Percentiles rank a stretch among this genome's conserved stretches.
Evolutionary conservation across 2,113 vertebrate genomes (phyloP).

Genomic region (Piaya cayana): DNA sequence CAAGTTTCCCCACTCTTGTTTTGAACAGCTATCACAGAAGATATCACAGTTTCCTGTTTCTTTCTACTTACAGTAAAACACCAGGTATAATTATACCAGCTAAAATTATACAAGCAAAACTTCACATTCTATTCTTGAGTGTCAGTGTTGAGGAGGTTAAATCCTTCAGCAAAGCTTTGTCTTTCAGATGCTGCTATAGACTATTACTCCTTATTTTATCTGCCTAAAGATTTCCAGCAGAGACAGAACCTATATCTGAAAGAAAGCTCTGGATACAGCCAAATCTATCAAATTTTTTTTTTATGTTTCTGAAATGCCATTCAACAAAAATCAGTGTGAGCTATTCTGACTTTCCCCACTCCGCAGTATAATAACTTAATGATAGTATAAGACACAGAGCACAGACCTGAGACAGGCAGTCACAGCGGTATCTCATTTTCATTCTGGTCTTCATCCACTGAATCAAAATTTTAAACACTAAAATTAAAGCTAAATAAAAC

Average conservation of each 20-base stretch:
- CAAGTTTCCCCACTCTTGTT: background rate
- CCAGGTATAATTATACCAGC: background rate
- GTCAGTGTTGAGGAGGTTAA: background rate
- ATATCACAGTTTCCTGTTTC: background rate
- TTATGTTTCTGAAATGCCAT: background rate
- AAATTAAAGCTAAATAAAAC: background rate
- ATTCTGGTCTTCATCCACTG: background rate
- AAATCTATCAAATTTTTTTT: background rate
- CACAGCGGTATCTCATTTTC: slow-evolving; percentile 35
- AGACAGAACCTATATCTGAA: background rate
- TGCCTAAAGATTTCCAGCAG: background rate
- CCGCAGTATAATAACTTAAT: slow-evolving; percentile 7
- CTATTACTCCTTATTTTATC: background rate
- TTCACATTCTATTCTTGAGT: background rate
- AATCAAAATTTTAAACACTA: background rate
- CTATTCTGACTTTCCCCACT: background rate
- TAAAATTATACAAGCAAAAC: background rate
- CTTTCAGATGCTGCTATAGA: background rate
- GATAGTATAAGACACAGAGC: background rate
- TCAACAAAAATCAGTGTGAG: slow-evolving; percentile 1
- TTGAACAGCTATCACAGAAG: background rate
- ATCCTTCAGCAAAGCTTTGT: background rate
- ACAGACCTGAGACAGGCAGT: slow-evolving; percentile 3
- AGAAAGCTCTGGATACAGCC: background rate
- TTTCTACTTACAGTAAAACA: background rate